Evolutionary conservation across 1,140 invertebrate genomes (phyloP).

Genomic region (Calliphora vicina): DNA sequence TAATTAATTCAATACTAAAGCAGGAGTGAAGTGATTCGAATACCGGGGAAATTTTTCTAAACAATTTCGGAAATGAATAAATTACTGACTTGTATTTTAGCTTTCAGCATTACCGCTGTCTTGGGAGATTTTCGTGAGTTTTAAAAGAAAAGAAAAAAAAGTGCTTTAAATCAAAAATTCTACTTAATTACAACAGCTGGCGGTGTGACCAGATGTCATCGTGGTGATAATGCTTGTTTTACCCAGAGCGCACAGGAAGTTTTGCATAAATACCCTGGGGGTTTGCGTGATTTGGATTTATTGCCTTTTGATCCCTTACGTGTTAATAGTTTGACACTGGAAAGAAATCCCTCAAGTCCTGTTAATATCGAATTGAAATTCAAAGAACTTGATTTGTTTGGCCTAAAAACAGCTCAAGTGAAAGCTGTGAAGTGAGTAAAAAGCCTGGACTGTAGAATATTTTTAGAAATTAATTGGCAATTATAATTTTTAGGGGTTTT

Average conservation of each 20-base stretch:
- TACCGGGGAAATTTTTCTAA: neutral
- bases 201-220: neutral
- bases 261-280: conserved; percentile 44
- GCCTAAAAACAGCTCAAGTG: conserved; percentile 49
- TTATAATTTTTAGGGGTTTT: conserved; percentile 44
- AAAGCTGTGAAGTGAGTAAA: conserved; percentile 44
- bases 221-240: conserved; percentile 18
- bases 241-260: conserved; percentile 24
- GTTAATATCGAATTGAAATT: conserved; percentile 58
- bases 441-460: neutral
- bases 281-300: conserved; percentile 46
- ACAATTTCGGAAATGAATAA: neutral
- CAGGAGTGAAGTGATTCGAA: neutral
- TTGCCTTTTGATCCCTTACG: conserved; percentile 51
- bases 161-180: too few species aligned
- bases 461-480: neutral
- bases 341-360: conserved; percentile 49
- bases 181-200: neutral
- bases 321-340: conserved; percentile 50
- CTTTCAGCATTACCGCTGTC: neutral
- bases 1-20: neutral
- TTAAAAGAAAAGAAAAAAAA: neutral
- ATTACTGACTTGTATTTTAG: neutral
- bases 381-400: conserved; percentile 57
- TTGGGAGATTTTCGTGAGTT: neutral